Evolutionary conservation across 2,113 vertebrate genomes (phyloP).

Genomic region (Acinonyx jubatus): DNA sequence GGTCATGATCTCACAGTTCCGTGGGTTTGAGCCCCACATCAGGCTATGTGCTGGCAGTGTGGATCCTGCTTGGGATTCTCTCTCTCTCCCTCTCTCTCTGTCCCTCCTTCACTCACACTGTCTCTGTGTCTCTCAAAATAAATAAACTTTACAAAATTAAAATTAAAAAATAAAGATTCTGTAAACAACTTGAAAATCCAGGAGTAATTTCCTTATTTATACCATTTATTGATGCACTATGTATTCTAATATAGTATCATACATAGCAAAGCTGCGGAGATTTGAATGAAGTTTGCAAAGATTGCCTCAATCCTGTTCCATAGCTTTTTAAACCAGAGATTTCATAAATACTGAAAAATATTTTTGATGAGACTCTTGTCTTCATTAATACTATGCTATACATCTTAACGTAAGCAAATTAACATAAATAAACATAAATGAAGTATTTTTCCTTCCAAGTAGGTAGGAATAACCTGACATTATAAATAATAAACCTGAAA

Average conservation of each 20-base stretch:
- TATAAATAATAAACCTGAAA: not conserved
- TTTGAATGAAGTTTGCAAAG: not conserved
- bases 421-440: not conserved
- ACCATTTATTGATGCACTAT: not conserved
- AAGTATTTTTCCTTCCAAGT: not conserved
- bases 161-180: not conserved
- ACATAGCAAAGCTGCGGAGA: not conserved
- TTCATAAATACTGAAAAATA: not conserved
- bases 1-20: no score
- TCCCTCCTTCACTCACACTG: no score
- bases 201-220: not conserved
- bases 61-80: no score
- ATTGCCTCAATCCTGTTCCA: not conserved
- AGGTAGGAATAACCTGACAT: not conserved
- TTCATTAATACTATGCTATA: not conserved
- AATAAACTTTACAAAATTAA: no score
- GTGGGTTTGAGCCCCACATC: no score
- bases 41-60: no score
- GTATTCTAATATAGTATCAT: not conserved
- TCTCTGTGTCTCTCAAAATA: no score
- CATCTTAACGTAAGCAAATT: not conserved
- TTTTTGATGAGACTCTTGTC: not conserved
- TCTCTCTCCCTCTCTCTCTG: no score
- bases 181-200: not conserved
- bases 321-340: not conserved